Evolutionary conservation across 1,140 invertebrate genomes (phyloP), one percentile per base, ranked within the genome.

Genomic region (Brachionus manjavacas): DNA sequence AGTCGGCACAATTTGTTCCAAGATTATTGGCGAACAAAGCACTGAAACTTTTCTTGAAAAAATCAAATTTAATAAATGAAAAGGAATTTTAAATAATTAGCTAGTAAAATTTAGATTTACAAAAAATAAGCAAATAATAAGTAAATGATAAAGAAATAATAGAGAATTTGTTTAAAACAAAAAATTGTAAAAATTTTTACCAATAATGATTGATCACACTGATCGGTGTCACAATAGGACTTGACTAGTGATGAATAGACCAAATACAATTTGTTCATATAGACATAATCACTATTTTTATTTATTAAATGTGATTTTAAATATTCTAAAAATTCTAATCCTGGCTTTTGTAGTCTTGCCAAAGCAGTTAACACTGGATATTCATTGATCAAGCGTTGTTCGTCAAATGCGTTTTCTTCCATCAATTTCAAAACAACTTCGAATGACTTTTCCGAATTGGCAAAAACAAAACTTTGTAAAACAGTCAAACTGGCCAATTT

Each of bases 301-400:
- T 6, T 8, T 41, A 25, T 4, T 16, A 81, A 81, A 39, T 81
- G 66, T 1, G 8, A 11, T 39, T 28, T 81, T n/a, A 81, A 81
- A 31, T 28, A 14, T 23, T 3, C 41, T 28, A 81, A 81, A 39
- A 81, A 81, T 2, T 81, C 3, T 7, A 46, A 41, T 3, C 16
- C 11, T 68, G 79, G 79, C 23, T 60, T 35, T 68, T 81, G 79
- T 28, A 81, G 16, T 81, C 79, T 60, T 31, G 79, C 79, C 31
- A 81, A 68, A n/a, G 79, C 64, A 68, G 79, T 81, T 16, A 81
- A 68, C 8, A 81, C 12, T 81, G 79, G 79, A 68, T 81, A 81
- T 64, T 81, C 79, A 23, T 23, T 81, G 28, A 81, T 81, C 16
- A 23, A 64, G 20, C 23, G n/a, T 23, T 81, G 79, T 20, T 81